Evolutionary conservation across 2,113 vertebrate genomes (phyloP).

Genomic region (Ailuropoda melanoleuca): DNA sequence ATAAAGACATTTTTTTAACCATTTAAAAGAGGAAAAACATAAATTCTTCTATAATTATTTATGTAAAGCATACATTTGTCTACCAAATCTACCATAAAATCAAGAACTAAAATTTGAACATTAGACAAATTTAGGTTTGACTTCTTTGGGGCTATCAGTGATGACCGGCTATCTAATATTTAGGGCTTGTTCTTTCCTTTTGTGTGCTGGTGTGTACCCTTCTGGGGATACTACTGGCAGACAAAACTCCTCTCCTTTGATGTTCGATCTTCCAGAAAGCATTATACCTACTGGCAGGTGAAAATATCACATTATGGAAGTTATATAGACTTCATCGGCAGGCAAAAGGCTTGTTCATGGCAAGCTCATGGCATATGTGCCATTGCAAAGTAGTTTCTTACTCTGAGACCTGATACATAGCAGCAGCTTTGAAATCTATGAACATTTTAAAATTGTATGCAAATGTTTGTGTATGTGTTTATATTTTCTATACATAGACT

Average conservation of each 20-base stretch:
- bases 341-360: not conserved
- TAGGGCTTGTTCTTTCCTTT: not conserved
- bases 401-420: not conserved
- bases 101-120: constrained; percentile 41
- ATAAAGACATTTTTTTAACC: constrained; percentile 49
- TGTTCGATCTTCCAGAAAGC: not conserved
- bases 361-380: not conserved
- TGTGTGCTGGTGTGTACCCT: not conserved
- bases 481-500: not conserved
- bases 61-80: not conserved
- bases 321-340: not conserved
- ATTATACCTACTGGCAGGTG: not conserved
- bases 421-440: not conserved
- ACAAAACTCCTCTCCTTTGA: constrained; percentile 13
- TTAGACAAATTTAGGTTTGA: constrained; percentile 35
- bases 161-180: not conserved
- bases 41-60: constrained; percentile 34
- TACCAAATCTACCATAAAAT: constrained; percentile 40
- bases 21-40: constrained; percentile 40
- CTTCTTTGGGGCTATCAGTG: not conserved
- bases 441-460: not conserved
- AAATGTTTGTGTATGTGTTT: not conserved
- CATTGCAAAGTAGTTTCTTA: not conserved
- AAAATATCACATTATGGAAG: not conserved
- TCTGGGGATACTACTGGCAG: not conserved